Base-by-base conservation (phyloP, 2,888 invertebrate genomes). In the Pterostichus niger region DNA sequence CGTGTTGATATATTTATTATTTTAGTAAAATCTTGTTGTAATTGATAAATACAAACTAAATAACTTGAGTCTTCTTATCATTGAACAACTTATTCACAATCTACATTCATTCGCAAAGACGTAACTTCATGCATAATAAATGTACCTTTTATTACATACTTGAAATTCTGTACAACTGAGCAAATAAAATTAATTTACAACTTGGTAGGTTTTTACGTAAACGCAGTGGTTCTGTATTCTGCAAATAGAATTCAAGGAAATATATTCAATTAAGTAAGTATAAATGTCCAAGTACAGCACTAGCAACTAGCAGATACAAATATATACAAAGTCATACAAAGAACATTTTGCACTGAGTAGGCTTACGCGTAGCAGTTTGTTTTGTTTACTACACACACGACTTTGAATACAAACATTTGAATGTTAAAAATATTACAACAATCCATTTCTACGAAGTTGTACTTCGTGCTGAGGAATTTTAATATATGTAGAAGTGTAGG, bases 331-430 rank as follows among this genome's bases (percentile, higher is more conserved):
- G 10, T 11, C 24, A 54, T 9, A 59, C 9, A 59, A 59, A 59
- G 59, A 24, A 59, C 13, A 24, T 59, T 17, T 59, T 24, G 59
- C 59, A 24, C 24, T 24, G 2, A 24, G 24, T 6, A 24, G 40
- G 9, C 40, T 40, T 40, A 40, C 6, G 6, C 9, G 3, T 15
- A 56, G 54, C 54, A 17, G 59, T 6, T 59, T 24, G 24, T 11
- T 59, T 59, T 17, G 11, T 59, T 59, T 59, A 59, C 24, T 59
- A 59, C 59, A 24, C 6, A 59, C 59, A 59, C 31, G 9, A 24
- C 17, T 59, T 64, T 33, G 64, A 64, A 64, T 64, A 35, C 64
- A 33, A 64, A 64, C 33, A 64, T 64, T 64, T 35, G 35, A 11
- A 64, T 64, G 59, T 24, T 31, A 59, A 59, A 40, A 24, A 59